phyloP scores from a whole-genome alignment of 2,797 vertebrate genomes.

The Peromyscus aztecus region DNA sequence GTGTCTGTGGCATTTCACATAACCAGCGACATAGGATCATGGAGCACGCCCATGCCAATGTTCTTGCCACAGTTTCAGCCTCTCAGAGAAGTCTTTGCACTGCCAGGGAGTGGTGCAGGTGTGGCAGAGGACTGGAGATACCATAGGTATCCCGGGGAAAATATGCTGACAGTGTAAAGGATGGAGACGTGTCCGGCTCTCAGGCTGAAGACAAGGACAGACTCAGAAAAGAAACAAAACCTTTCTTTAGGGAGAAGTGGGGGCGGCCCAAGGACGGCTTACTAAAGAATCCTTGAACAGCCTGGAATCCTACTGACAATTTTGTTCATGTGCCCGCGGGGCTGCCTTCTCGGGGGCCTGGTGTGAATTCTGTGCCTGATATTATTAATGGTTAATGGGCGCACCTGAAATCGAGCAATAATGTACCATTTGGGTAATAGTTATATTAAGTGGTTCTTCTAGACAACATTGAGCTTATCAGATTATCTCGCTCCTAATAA shows the following conservation, averaged over 20 bases:
- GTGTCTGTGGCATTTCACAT: slow-evolving; percentile 59
- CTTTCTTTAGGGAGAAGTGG: slow-evolving; percentile 1
- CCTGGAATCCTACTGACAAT: slow-evolving; percentile 61
- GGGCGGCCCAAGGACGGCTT: background rate
- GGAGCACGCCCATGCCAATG: background rate
- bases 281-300: slow-evolving; percentile 28
- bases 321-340: slow-evolving; percentile 48
- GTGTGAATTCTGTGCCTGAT: slow-evolving; percentile 86
- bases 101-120: background rate
- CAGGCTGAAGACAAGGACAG: slow-evolving; percentile 1
- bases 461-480: slow-evolving; percentile 82
- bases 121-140: background rate
- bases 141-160: background rate
- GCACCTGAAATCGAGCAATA: slow-evolving; percentile 89
- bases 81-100: background rate
- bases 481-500: slow-evolving; percentile 86
- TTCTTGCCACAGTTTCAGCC: slow-evolving; percentile 40
- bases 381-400: slow-evolving; percentile 88
- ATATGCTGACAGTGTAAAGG: background rate
- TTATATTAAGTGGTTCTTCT: slow-evolving; percentile 87
- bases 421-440: slow-evolving; percentile 84
- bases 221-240: background rate
- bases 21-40: background rate
- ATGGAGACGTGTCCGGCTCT: background rate
- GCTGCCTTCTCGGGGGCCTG: slow-evolving; percentile 52